Conservation (phyloP, 2,797 vertebrate species). For the Cyclura pinguis region DNA sequence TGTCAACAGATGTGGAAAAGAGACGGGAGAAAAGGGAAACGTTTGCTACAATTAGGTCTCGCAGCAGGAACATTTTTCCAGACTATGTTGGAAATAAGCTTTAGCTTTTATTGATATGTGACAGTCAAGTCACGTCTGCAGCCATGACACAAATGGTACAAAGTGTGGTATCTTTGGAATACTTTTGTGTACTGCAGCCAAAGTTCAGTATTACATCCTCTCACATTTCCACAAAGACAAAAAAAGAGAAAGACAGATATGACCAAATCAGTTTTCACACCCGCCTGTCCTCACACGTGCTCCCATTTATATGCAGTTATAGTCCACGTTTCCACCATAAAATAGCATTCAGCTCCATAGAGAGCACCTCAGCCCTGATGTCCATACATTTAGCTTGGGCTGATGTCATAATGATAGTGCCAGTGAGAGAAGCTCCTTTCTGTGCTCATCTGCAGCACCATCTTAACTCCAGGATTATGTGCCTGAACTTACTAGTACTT, state of each 20-base stretch:
- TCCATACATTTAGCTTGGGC: not conserved
- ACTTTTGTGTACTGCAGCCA: too few relatives aligned
- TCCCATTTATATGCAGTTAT: not conserved
- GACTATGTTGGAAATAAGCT: not conserved
- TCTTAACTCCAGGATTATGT: not conserved
- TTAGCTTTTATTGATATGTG: not conserved
- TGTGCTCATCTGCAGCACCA: not conserved
- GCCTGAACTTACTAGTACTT: not conserved
- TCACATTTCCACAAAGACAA: not conserved
- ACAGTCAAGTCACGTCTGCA: not conserved
- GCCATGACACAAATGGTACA: not conserved
- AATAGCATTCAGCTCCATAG: too few relatives aligned
- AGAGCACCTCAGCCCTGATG: not conserved
- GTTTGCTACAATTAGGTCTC: too few relatives aligned
- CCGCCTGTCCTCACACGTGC: not conserved
- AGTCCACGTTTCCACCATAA: not conserved
- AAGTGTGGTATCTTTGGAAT: too few relatives aligned
- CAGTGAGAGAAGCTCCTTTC: not conserved
- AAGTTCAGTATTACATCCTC: not conserved
- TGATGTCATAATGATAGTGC: not conserved
- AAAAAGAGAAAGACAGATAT: not conserved
- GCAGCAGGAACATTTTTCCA: too few relatives aligned
- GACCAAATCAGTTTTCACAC: not conserved
- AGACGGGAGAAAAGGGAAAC: not conserved
- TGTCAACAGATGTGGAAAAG: not conserved